These are phyloP conservation scores for Botia almorhae DNA, from an alignment of 2,797 vertebrate species.

Conservation along the genomic window DNA sequence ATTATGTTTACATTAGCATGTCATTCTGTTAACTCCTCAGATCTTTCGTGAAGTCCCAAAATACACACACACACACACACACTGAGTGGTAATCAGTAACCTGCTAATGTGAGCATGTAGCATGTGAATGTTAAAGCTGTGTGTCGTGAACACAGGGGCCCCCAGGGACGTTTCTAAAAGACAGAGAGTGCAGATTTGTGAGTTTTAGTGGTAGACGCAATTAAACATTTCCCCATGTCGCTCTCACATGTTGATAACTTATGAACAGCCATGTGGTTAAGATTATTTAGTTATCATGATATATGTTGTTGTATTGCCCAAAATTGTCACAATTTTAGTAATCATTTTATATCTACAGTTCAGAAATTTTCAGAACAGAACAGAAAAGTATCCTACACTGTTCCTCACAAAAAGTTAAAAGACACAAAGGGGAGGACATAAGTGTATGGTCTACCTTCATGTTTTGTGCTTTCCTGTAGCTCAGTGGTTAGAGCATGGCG, in stretches of 20 bases:
- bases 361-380: neutral
- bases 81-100: conserved; percentile 61
- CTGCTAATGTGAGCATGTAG: conserved; percentile 52
- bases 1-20: conserved; percentile 53
- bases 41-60: conserved; percentile 29
- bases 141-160: conserved; percentile 50
- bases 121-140: conserved; percentile 61
- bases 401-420: neutral
- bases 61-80: conserved; percentile 17
- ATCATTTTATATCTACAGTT: too few species aligned
- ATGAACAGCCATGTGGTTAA: too few species aligned
- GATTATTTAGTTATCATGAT: too few species aligned
- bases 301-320: too few species aligned
- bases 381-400: neutral
- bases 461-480: too few species aligned
- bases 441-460: neutral
- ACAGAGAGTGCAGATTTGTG: conserved; percentile 11
- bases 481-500: too few species aligned
- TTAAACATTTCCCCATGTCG: conserved; percentile 51
- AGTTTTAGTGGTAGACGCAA: conserved; percentile 54
- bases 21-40: conserved; percentile 39
- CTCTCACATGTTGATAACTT: too few species aligned
- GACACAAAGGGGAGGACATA: neutral
- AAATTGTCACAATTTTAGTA: too few species aligned
- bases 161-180: conserved; percentile 54